These are phyloP conservation scores for Knipowitschia caucasica DNA, from an alignment of 2,797 vertebrate species.

Conservation along the genomic window DNA sequence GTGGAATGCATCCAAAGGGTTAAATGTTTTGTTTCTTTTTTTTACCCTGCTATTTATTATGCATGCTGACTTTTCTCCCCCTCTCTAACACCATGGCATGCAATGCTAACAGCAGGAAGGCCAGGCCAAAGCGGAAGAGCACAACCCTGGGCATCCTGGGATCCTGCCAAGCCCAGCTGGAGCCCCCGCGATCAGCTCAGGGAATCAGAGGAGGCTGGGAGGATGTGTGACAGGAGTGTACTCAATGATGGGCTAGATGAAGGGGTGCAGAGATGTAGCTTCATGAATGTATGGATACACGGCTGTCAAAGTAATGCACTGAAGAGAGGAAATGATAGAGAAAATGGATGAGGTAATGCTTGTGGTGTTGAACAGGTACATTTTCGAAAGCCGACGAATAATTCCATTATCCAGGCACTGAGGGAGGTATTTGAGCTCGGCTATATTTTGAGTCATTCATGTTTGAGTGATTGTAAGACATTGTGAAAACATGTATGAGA, in stretches of 20 bases:
- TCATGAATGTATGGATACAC: constrained; percentile 20
- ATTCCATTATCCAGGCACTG: constrained; percentile 51
- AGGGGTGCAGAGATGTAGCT: constrained; percentile 14
- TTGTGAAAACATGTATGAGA: constrained; percentile 41
- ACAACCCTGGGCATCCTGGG: constrained; percentile 61
- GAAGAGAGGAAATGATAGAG: constrained; percentile 31
- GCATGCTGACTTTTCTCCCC: background rate
- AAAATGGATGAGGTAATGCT: constrained; percentile 18
- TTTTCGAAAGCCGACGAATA: constrained; percentile 50
- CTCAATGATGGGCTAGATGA: constrained; percentile 16
- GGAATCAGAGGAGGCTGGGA: constrained; percentile 28
- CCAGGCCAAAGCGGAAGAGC: constrained; percentile 57
- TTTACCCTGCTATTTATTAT: constrained; percentile 16
- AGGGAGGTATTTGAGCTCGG: constrained; percentile 50
- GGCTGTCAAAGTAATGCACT: constrained; percentile 5
- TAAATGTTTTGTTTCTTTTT: constrained; percentile 3
- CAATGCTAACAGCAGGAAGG: constrained; percentile 43
- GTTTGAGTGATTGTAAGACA: constrained; percentile 32
- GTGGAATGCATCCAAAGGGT: background rate
- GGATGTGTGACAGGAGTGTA: constrained; percentile 20
- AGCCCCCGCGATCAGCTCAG: constrained; percentile 36
- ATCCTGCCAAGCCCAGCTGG: constrained; percentile 59
- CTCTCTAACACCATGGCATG: constrained; percentile 5
- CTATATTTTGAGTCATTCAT: constrained; percentile 44
- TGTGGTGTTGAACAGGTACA: constrained; percentile 40